Conservation (phyloP, 2,888 invertebrate genomes). For the Apotomis capreana region DNA sequence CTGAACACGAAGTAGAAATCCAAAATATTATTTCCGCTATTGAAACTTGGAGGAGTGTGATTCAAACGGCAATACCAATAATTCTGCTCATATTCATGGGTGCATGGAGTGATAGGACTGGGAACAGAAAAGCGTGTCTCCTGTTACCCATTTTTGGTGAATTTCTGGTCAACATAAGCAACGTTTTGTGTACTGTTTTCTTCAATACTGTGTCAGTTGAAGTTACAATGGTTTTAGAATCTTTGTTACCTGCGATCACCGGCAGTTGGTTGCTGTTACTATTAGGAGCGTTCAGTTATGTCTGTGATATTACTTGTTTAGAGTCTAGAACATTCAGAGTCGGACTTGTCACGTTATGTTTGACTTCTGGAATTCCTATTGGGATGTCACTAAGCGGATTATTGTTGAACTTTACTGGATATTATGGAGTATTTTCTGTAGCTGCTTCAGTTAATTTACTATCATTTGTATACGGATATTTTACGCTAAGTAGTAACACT, state of each 20-base stretch:
- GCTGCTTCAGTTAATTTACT: conserved; percentile 67
- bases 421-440: conserved; percentile 72
- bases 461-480: conserved; percentile 68
- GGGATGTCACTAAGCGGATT: conserved; percentile 83
- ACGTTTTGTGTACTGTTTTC: conserved; percentile 79
- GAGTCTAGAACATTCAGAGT: conserved; percentile 83
- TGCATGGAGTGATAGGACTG: conserved; percentile 85
- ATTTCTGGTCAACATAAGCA: conserved; percentile 72
- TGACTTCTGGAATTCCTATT: conserved; percentile 82
- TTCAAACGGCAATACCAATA: conserved; percentile 82
- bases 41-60: conserved; percentile 81
- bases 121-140: conserved; percentile 82
- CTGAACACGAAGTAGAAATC: conserved; percentile 84
- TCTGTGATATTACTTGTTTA: conserved; percentile 82
- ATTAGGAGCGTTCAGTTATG: conserved; percentile 84
- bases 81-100: conserved; percentile 83
- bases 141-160: conserved; percentile 82
- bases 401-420: conserved; percentile 71
- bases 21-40: conserved; percentile 81
- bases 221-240: conserved; percentile 79
- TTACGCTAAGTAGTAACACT: conserved; percentile 65
- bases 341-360: conserved; percentile 83
- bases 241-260: conserved; percentile 77
- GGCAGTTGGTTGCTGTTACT: conserved; percentile 82
- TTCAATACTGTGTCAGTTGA: conserved; percentile 81